A percentile compares a stretch with the other conserved stretches of the same genome.
These are phyloP conservation scores for Ceriagrion tenellum DNA, from an alignment of 2,888 invertebrate species.

Conservation along the genomic window DNA sequence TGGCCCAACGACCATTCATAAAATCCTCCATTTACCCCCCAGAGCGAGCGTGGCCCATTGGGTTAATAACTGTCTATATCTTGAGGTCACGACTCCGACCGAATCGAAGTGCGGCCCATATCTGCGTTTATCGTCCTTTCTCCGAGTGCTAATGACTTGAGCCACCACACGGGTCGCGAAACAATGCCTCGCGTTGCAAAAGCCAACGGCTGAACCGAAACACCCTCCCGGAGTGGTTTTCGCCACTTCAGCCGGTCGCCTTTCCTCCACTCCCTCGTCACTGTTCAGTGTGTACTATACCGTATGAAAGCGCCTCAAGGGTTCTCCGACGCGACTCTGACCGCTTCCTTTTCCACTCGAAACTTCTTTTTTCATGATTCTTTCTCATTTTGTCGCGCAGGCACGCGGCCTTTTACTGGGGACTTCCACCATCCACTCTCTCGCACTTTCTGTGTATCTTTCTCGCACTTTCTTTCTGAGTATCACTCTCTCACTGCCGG, in stretches of 20 bases:
- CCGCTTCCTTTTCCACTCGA: not conserved
- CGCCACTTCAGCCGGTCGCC: not conserved
- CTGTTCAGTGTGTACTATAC: not conserved
- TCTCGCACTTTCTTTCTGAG: not conserved
- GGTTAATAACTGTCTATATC: not conserved
- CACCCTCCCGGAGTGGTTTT: not conserved
- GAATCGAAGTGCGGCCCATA: not conserved
- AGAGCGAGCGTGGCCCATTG: not conserved
- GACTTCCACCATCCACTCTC: not conserved
- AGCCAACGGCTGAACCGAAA: not conserved
- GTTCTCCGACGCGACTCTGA: not conserved
- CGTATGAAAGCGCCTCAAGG: not conserved
- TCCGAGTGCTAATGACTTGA: slow-evolving; percentile 28
- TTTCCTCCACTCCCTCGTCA: not conserved
- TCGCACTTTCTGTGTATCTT: not conserved
- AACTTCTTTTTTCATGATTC: not conserved
- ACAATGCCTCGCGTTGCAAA: not conserved
- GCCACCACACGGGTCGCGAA: not conserved
- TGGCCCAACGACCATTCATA: not conserved
- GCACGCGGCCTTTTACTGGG: not conserved
- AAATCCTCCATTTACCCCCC: not conserved
- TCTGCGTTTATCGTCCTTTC: not conserved
- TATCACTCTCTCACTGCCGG: not conserved
- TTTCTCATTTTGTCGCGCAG: not conserved
- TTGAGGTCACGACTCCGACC: not conserved